Evolutionary conservation across 2,888 invertebrate species (phyloP).

Genomic region (Mycogona germanica): DNA sequence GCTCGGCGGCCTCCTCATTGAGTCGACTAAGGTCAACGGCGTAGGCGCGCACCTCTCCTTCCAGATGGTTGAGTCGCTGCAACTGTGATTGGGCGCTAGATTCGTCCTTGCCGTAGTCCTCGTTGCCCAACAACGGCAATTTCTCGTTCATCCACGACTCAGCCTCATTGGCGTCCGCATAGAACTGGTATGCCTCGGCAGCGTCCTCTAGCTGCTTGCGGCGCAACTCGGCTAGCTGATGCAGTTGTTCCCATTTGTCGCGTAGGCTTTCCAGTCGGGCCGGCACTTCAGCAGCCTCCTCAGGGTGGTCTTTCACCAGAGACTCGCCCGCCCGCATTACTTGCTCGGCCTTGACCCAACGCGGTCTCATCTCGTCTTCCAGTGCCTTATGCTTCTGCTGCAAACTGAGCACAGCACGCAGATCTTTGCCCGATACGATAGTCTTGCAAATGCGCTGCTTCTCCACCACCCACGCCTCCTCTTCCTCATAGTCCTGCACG

Average conservation of each 20-base stretch:
- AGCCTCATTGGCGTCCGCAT: conserved; percentile 93
- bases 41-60: conserved; percentile 81
- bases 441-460: conserved; percentile 86
- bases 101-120: conserved; percentile 86
- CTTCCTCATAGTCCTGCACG: conserved; percentile 92
- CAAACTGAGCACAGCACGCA: conserved; percentile 74
- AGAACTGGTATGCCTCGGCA: conserved; percentile 89
- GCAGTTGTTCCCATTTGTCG: conserved; percentile 80
- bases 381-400: conserved; percentile 78
- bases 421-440: conserved; percentile 85
- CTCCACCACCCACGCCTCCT: conserved; percentile 93
- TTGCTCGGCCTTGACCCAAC: conserved; percentile 56
- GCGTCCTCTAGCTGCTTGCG: conserved; percentile 71
- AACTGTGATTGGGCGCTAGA: conserved; percentile 73
- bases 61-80: conserved; percentile 71
- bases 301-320: conserved; percentile 66
- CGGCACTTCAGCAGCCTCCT: conserved; percentile 66
- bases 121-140: conserved; percentile 74
- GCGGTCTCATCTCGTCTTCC: conserved; percentile 71
- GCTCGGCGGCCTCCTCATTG: conserved; percentile 60
- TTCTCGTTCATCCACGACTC: conserved; percentile 97
- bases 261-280: conserved; percentile 62
- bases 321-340: conserved; percentile 56
- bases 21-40: conserved; percentile 71
- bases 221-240: conserved; percentile 60